Percentiles rank a stretch among this genome's conserved stretches.
Evolutionary conservation across 2,888 invertebrate genomes (phyloP).

Genomic region (Agrilus biguttatus): DNA sequence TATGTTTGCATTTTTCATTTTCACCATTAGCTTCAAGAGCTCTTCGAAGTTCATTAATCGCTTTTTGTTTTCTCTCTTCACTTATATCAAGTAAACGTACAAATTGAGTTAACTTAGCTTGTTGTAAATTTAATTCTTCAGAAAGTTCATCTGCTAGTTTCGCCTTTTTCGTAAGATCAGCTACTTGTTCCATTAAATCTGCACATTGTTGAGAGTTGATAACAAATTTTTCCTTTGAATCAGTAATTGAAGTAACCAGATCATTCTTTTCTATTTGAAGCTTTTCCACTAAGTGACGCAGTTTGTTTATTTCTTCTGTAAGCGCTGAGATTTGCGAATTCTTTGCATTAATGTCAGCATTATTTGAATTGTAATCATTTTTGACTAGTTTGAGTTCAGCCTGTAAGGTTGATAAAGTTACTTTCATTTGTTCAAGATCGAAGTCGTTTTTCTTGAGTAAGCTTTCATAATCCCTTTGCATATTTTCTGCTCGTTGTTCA

Average conservation of each 20-base stretch:
- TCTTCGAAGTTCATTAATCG: constrained; percentile 22
- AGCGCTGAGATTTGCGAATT: constrained; percentile 16
- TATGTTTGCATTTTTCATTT: constrained; percentile 9
- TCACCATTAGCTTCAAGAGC: constrained; percentile 9
- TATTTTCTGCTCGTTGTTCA: constrained; percentile 6
- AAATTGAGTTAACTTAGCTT: constrained; percentile 11
- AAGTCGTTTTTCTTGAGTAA: constrained; percentile 20
- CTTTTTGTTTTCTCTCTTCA: constrained; percentile 24
- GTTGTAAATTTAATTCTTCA: constrained; percentile 12
- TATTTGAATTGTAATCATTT: constrained; percentile 12
- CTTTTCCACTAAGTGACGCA: constrained; percentile 19
- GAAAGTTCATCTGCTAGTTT: constrained; percentile 9
- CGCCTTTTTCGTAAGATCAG: constrained; percentile 10
- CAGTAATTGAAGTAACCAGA: constrained; percentile 9
- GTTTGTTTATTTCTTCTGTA: constrained; percentile 16
- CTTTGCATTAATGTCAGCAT: constrained; percentile 17
- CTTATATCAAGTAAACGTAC: constrained; percentile 14
- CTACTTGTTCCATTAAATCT: constrained; percentile 10
- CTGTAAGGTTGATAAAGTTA: constrained; percentile 12
- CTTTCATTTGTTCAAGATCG: constrained; percentile 21
- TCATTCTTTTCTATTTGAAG: constrained; percentile 26
- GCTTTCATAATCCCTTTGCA: constrained; percentile 6
- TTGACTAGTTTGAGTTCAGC: constrained; percentile 21
- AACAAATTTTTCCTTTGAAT: constrained; percentile 3
- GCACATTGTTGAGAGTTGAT: constrained; percentile 8